phyloP scores from a whole-genome alignment of 2,113 vertebrate genomes.

The Gnathonemus longibarbis region DNA sequence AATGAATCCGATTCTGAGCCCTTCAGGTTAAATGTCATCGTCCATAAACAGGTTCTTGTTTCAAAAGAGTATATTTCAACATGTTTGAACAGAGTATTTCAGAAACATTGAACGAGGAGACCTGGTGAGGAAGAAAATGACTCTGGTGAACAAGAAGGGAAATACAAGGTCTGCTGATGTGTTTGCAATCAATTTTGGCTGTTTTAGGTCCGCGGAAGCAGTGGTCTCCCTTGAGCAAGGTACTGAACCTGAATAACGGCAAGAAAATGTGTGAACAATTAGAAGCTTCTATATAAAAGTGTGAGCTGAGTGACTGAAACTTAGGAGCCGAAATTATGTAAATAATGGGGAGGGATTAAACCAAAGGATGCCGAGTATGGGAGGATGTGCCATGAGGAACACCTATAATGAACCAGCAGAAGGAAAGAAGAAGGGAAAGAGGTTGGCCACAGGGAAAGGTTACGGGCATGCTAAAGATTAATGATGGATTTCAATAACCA shows the following conservation, averaged over 20 bases:
- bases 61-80: conserved; percentile 25
- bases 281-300: background rate
- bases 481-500: conserved; percentile 36
- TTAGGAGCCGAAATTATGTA: background rate
- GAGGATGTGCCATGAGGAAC: conserved; percentile 2
- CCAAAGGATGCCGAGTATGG: background rate
- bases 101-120: background rate
- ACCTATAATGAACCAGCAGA: background rate
- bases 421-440: background rate
- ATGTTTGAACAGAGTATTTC: background rate
- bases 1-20: conserved; percentile 36
- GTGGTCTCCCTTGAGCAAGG: background rate
- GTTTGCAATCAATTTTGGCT: background rate
- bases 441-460: conserved; percentile 2
- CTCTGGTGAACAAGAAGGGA: background rate
- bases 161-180: background rate
- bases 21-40: conserved; percentile 44
- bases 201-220: background rate
- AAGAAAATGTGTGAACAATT: background rate
- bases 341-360: conserved; percentile 8
- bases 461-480: conserved; percentile 37
- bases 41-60: conserved; percentile 41
- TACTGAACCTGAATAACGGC: background rate
- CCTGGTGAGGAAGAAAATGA: background rate
- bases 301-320: background rate